phyloP scores from a whole-genome alignment of 2,797 vertebrate species.

The Eulemur mongoz region DNA sequence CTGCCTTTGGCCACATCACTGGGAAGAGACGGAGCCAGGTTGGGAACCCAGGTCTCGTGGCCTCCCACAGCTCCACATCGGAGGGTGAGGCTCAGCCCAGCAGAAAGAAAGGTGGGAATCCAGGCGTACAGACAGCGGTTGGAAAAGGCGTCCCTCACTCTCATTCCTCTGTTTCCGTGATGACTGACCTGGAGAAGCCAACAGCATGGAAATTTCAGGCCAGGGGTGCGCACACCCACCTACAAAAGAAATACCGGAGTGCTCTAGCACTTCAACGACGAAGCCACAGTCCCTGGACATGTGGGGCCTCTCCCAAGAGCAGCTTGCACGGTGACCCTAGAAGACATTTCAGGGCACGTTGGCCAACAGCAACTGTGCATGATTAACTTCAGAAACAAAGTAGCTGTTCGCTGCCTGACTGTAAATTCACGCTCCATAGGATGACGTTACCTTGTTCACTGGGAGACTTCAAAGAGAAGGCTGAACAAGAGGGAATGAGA shows the following conservation, averaged over 20 bases:
- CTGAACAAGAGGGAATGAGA: neutral
- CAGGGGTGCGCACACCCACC: neutral
- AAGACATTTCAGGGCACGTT: accelerated
- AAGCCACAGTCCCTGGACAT: accelerated
- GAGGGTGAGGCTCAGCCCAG: too few relatives aligned
- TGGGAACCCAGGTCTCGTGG: accelerated
- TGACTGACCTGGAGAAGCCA: neutral
- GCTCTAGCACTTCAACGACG: accelerated
- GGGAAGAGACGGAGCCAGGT: accelerated
- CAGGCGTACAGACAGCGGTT: accelerated
- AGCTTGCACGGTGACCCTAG: accelerated
- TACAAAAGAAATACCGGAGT: neutral
- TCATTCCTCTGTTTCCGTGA: neutral
- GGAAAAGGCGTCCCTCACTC: neutral
- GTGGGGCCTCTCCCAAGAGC: accelerated
- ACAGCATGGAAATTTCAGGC: neutral
- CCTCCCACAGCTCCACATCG: accelerated
- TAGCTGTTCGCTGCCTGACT: too few relatives aligned
- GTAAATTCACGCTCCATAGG: neutral
- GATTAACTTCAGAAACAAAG: neutral
- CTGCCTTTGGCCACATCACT: accelerated
- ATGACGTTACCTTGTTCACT: neutral
- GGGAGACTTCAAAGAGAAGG: neutral
- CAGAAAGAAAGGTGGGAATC: accelerated
- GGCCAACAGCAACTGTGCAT: accelerated